A percentile compares a stretch with the other conserved stretches of the same genome.
Conservation (phyloP, 2,797 vertebrate genomes). For the Rhinichthys osculus region DNA sequence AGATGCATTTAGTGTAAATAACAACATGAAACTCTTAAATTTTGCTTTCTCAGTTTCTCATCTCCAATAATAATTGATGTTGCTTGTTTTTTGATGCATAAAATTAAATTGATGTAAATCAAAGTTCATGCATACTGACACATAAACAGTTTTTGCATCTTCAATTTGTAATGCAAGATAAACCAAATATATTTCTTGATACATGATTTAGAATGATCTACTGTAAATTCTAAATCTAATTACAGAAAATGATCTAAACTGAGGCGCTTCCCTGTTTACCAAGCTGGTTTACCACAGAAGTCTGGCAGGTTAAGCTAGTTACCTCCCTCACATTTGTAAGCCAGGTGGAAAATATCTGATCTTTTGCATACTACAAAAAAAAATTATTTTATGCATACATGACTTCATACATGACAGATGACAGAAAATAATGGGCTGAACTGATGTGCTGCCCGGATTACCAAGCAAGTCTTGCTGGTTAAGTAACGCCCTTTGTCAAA, state of each 20-base stretch:
- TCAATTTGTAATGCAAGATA: background rate
- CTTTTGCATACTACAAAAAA: background rate
- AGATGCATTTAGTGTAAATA: background rate
- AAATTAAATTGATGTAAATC: conserved; percentile 30
- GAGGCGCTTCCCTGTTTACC: background rate
- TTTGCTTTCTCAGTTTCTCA: background rate
- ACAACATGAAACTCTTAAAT: too few species aligned
- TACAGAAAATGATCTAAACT: background rate
- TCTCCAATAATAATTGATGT: conserved; percentile 25
- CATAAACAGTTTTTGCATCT: too few species aligned
- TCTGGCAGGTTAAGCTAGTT: background rate
- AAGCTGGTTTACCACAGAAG: background rate
- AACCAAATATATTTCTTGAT: too few species aligned
- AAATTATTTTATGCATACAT: background rate
- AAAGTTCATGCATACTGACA: background rate
- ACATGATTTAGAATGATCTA: too few species aligned
- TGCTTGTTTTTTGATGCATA: conserved; percentile 49
- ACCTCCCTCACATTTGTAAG: background rate
- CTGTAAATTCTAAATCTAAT: background rate
- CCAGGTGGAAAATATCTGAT: background rate
- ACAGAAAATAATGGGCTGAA: background rate
- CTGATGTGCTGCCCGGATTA: background rate
- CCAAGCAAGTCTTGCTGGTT: background rate
- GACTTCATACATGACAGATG: background rate
- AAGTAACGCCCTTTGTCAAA: background rate